Percentiles rank a stretch among this genome's conserved stretches.
Evolutionary conservation across 2,797 vertebrate species (phyloP).

Genomic region (Momotus momota): DNA sequence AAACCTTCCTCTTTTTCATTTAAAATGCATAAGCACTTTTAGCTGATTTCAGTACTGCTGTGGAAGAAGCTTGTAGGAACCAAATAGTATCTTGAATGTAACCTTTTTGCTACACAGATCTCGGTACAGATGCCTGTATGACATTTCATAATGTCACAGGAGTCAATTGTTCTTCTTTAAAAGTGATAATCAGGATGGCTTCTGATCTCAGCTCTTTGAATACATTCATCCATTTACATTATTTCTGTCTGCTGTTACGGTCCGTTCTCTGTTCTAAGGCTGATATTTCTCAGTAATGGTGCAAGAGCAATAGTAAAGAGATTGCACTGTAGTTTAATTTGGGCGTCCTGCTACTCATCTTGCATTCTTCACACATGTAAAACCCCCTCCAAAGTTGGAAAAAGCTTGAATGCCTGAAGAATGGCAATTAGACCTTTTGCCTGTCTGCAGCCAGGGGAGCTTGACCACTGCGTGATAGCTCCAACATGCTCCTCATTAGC

Average conservation of each 20-base stretch:
- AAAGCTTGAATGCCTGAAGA: not conserved
- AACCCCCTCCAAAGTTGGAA: not conserved
- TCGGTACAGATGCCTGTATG: conserved; percentile 43
- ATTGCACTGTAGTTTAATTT: not conserved
- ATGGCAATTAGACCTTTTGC: not conserved
- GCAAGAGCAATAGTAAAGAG: not conserved
- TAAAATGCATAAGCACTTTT: not conserved
- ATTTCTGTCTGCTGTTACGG: not conserved
- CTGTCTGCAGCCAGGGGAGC: not conserved
- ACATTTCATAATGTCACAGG: conserved; percentile 59
- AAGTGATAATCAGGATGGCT: conserved; percentile 38
- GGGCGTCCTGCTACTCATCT: not conserved
- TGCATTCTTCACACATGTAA: not conserved
- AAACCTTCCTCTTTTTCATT: not conserved
- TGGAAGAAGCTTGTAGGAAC: not conserved
- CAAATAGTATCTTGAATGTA: not conserved
- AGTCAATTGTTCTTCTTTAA: conserved; percentile 32
- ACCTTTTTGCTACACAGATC: not conserved
- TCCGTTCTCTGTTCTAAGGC: not conserved
- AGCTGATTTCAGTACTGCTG: not conserved
- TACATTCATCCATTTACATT: not conserved
- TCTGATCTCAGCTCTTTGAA: not conserved
- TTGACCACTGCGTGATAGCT: not conserved
- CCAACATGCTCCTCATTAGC: not conserved
- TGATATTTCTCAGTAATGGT: conserved; percentile 1